These are phyloP conservation scores for Cyanoderma ruficeps DNA, from an alignment of 2,113 vertebrate genomes.

Conservation along the genomic window DNA sequence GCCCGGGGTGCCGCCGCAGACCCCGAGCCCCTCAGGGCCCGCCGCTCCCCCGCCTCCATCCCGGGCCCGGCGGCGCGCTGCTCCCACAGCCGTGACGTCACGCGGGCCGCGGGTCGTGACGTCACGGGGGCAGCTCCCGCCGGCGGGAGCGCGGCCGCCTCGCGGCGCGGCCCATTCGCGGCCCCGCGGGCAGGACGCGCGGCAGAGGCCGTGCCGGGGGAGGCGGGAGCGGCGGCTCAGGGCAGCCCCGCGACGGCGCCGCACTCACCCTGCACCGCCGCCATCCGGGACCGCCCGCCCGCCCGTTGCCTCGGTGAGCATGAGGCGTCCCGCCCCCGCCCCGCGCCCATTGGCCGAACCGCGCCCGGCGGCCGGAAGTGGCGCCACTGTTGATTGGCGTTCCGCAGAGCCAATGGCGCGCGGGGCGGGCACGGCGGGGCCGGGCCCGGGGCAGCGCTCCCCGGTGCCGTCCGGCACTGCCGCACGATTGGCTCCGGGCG, in stretches of 20 bases:
- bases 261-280: not conserved
- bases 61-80: not conserved
- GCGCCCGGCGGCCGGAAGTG: not conserved
- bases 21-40: not conserved
- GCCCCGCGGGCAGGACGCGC: not conserved
- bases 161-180: too few species aligned
- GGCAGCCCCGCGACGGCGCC: not conserved
- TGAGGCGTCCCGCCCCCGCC: not conserved
- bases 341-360: not conserved
- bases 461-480: rapidly evolving
- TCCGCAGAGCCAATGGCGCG: not conserved
- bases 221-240: too few species aligned
- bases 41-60: not conserved
- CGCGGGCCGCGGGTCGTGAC: not conserved
- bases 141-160: not conserved
- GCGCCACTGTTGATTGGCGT: not conserved
- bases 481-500: rapidly evolving
- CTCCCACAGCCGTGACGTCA: not conserved
- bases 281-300: not conserved
- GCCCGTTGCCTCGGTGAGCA: not conserved
- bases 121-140: not conserved
- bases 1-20: too few species aligned
- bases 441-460: rapidly evolving
- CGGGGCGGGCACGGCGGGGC: not conserved
- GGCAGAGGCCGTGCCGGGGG: not conserved